Conservation (phyloP, 2,797 vertebrate species). For the Micropoecilia bifurca region DNA sequence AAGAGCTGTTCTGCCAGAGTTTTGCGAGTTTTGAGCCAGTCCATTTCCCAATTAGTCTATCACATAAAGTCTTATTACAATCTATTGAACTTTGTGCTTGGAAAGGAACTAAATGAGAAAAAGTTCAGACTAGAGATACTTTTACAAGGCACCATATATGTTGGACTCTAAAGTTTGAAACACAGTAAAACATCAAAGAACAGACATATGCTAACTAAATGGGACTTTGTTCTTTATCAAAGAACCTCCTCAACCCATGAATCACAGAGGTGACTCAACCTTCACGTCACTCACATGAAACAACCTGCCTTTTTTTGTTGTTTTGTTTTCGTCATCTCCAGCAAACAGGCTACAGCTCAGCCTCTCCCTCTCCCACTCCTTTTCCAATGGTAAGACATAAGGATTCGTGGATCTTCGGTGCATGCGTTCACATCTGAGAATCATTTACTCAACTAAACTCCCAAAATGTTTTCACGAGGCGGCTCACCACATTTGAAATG, state of each 20-base stretch:
- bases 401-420: conserved; percentile 25
- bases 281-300: conserved; percentile 16
- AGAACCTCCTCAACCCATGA: not conserved
- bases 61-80: not conserved
- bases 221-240: not conserved
- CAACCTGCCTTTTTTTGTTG: conserved; percentile 59
- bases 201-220: not conserved
- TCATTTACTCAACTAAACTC: conserved; percentile 11
- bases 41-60: not conserved
- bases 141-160: not conserved
- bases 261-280: conserved; percentile 1
- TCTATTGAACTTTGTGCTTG: not conserved
- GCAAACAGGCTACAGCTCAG: conserved; percentile 74
- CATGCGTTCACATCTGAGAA: conserved; percentile 40
- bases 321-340: conserved; percentile 67
- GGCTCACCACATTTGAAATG: conserved; percentile 6
- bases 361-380: conserved; percentile 74
- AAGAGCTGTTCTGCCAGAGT: not conserved
- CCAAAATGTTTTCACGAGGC: not conserved
- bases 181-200: not conserved
- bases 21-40: not conserved
- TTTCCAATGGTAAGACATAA: conserved; percentile 68
- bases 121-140: not conserved
- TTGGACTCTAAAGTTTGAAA: too few relatives aligned
- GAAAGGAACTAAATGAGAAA: not conserved